Conservation (phyloP, 1,140 invertebrate species). For the Atopsyche davidsoni region DNA sequence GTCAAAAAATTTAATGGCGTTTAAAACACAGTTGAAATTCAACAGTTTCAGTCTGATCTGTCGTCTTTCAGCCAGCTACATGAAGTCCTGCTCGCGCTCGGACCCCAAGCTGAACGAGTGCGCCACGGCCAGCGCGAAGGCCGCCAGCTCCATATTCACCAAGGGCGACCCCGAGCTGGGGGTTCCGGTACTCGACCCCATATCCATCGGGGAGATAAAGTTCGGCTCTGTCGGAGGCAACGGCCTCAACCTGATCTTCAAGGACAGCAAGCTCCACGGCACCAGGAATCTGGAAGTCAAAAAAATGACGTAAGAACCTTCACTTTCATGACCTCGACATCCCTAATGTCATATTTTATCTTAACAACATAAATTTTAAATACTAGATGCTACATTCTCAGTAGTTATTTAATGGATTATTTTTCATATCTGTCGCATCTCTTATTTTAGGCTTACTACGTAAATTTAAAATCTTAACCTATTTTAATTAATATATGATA, state of each 20-base stretch:
- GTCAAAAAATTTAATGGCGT: too few relatives aligned
- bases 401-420: too few relatives aligned
- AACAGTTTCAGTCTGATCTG: too few relatives aligned
- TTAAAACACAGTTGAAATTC: too few relatives aligned
- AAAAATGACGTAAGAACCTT: conserved; percentile 35
- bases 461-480: too few relatives aligned
- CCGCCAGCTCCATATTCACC: conserved; percentile 39
- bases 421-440: too few relatives aligned
- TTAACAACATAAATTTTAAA: too few relatives aligned
- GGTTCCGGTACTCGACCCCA: conserved; percentile 52
- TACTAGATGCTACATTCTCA: too few relatives aligned
- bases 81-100: conserved; percentile 36
- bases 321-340: too few relatives aligned
- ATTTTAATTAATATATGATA: too few relatives aligned
- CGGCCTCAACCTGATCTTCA: conserved; percentile 34
- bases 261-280: conserved; percentile 35
- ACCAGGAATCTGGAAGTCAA: conserved; percentile 33
- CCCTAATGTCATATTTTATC: too few relatives aligned
- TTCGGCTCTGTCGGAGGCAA: conserved; percentile 27
- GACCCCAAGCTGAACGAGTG: conserved; percentile 38
- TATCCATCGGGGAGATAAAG: conserved; percentile 35
- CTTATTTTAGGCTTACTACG: too few relatives aligned
- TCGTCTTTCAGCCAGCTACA: conserved; percentile 36
- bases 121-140: conserved; percentile 37
- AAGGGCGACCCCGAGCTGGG: conserved; percentile 48